Percentiles rank a stretch among this genome's conserved stretches.
phyloP scores from a whole-genome alignment of 2,888 invertebrate species.

The Heliconius aoede region DNA sequence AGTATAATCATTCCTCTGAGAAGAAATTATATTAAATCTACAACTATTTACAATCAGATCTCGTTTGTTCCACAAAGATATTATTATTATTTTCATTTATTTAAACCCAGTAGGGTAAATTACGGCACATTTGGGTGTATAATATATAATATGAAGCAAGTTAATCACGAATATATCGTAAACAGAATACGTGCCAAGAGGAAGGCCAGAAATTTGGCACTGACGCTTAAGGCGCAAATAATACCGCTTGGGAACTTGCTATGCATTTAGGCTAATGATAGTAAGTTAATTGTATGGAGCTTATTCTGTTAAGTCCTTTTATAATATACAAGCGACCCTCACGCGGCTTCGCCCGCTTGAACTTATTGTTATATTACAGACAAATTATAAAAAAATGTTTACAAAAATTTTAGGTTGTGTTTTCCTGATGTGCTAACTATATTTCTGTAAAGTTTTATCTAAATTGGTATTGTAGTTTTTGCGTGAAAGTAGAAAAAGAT shows the following conservation, averaged over 20 bases:
- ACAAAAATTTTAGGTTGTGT: too few species aligned
- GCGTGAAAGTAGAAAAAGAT: too few species aligned
- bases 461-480: too few species aligned
- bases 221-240: slow-evolving; percentile 27
- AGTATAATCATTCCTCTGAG: neutral
- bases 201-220: slow-evolving; percentile 32
- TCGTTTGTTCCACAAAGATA: neutral
- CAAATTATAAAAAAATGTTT: too few species aligned
- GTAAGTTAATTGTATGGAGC: slow-evolving; percentile 7
- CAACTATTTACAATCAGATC: neutral
- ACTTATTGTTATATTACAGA: too few species aligned
- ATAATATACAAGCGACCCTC: neutral
- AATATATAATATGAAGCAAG: slow-evolving; percentile 19
- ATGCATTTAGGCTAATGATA: slow-evolving; percentile 30
- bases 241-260: slow-evolving; percentile 24
- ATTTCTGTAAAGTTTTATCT: too few species aligned
- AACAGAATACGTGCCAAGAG: slow-evolving; percentile 31
- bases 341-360: too few species aligned
- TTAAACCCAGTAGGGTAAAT: neutral
- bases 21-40: neutral
- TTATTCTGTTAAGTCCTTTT: slow-evolving; percentile 3
- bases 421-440: too few species aligned
- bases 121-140: slow-evolving; percentile 4
- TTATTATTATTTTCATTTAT: slow-evolving; percentile 1
- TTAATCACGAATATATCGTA: slow-evolving; percentile 22